Conservation (phyloP, 2,797 vertebrate genomes). For the Sebastes vulpes region DNA sequence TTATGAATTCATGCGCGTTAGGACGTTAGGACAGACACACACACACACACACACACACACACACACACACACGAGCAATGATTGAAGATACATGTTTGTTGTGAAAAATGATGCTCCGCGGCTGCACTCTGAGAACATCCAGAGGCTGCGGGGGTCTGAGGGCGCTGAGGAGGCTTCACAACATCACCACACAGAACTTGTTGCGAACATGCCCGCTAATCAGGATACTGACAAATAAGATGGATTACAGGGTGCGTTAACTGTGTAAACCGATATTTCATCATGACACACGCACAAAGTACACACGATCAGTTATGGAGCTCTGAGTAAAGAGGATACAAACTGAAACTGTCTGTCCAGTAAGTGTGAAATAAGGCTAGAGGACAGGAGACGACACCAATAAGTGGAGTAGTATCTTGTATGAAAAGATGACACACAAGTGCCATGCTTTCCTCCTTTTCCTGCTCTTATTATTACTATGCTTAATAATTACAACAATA, state of each 20-base stretch:
- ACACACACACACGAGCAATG: not conserved
- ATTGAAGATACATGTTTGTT: not conserved
- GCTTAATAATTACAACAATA: not conserved
- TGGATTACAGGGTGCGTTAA: constrained; percentile 49
- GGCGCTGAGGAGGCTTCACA: not conserved
- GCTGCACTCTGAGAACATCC: not conserved
- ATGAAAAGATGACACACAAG: not conserved
- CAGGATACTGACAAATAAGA: constrained; percentile 69
- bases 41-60: not conserved
- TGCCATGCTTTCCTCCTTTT: not conserved
- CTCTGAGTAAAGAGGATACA: not conserved
- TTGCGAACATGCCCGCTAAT: constrained; percentile 43
- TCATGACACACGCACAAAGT: constrained; percentile 4
- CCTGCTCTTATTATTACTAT: no score
- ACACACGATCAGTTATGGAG: constrained; percentile 15
- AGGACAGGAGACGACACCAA: not conserved
- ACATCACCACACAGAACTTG: constrained; percentile 2
- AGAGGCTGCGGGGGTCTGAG: not conserved
- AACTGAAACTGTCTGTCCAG: constrained; percentile 1
- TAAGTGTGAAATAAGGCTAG: constrained; percentile 11
- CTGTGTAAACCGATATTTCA: constrained; percentile 59
- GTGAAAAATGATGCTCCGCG: not conserved
- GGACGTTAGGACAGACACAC: not conserved
- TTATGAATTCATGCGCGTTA: not conserved
- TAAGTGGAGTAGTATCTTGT: not conserved